Conservation (phyloP, 2,113 vertebrate species). For the Nerophis ophidion region DNA sequence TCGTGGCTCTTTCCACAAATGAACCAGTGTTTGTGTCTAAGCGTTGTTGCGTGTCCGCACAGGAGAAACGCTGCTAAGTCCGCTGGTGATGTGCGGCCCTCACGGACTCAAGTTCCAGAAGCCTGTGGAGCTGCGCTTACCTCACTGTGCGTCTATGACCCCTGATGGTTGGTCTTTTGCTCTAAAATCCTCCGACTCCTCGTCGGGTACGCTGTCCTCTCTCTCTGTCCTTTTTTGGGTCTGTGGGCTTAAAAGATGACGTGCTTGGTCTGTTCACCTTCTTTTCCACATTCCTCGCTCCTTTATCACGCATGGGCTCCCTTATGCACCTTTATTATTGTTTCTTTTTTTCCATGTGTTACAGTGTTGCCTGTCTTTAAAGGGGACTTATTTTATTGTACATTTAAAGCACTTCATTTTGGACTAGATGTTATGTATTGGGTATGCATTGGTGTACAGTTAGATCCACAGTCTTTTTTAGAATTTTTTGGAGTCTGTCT, state of each 20-base stretch:
- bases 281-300: slow-evolving; percentile 25
- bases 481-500: no score
- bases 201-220: slow-evolving; percentile 99
- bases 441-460: no score
- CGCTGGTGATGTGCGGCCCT: slow-evolving; percentile 96
- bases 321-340: not conserved
- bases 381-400: no score
- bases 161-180: slow-evolving; percentile 99
- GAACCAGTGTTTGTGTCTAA: slow-evolving; percentile 8
- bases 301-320: slow-evolving; percentile 14
- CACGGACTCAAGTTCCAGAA: slow-evolving; percentile 99
- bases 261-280: slow-evolving; percentile 47
- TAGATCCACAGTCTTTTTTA: no score
- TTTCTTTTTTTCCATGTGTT: not conserved
- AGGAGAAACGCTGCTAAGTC: slow-evolving; percentile 98
- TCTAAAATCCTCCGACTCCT: slow-evolving; percentile 99
- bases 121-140: slow-evolving; percentile 97
- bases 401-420: no score
- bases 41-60: slow-evolving; percentile 21
- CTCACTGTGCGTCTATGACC: slow-evolving; percentile 99
- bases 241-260: slow-evolving; percentile 70
- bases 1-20: no score
- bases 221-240: slow-evolving; percentile 83
- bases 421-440: no score
- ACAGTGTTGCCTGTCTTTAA: no score